phyloP scores from a whole-genome alignment of 2,888 invertebrate species.

The Apodemia mormo region DNA sequence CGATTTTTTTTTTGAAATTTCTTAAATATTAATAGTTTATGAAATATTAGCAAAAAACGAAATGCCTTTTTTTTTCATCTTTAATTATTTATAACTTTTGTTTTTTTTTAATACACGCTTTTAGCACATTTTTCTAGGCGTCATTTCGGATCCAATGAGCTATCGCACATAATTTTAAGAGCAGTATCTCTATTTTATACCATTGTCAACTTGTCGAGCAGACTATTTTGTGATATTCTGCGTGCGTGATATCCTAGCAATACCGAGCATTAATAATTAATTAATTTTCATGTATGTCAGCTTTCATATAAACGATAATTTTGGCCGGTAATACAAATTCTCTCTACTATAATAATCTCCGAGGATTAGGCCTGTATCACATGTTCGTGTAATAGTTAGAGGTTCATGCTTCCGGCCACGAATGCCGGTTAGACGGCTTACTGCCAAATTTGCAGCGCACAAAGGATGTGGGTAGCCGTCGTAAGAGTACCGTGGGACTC shows the following conservation, averaged over 20 bases:
- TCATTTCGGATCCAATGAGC: too few relatives aligned
- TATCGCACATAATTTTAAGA: too few relatives aligned
- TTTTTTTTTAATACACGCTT: too few relatives aligned
- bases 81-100: too few relatives aligned
- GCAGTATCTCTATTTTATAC: too few relatives aligned
- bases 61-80: too few relatives aligned
- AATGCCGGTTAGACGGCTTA: slow-evolving; percentile 35
- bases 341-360: slow-evolving; percentile 38
- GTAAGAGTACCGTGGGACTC: slow-evolving; percentile 25
- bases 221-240: too few relatives aligned
- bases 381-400: slow-evolving; percentile 37
- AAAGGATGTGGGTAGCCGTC: slow-evolving; percentile 40
- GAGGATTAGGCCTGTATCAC: slow-evolving; percentile 36
- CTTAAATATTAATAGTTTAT: too few relatives aligned
- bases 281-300: background rate
- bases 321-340: slow-evolving; percentile 31
- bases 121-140: too few relatives aligned
- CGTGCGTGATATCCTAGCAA: background rate
- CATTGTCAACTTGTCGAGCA: too few relatives aligned
- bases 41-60: too few relatives aligned
- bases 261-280: background rate
- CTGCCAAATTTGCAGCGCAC: slow-evolving; percentile 38
- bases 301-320: slow-evolving; percentile 1
- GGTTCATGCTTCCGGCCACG: slow-evolving; percentile 40
- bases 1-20: too few relatives aligned